Evolutionary conservation across 2,113 vertebrate species (phyloP).

Genomic region (Phylloscopus trochiloides): DNA sequence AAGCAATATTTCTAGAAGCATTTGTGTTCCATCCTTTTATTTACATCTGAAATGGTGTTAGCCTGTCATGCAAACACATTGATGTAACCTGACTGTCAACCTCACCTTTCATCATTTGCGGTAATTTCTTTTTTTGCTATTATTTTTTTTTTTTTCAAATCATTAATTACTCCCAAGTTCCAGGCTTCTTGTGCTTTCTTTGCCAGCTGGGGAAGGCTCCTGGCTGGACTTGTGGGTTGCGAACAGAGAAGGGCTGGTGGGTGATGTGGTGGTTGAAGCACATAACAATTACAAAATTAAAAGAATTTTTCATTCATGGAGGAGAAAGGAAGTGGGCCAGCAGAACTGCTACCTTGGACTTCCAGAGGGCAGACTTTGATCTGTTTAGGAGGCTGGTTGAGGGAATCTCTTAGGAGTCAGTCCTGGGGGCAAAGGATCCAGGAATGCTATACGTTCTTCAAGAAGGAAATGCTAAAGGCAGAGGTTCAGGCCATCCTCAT

Average conservation of each 20-base stretch:
- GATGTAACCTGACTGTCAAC: not conserved
- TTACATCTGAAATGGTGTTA: not conserved
- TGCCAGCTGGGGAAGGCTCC: not conserved
- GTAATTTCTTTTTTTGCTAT: not conserved
- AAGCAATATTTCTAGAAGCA: not conserved
- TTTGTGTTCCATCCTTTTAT: not conserved
- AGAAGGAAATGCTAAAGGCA: not conserved
- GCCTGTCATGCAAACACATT: not conserved
- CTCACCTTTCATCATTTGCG: not conserved
- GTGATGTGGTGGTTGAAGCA: not conserved
- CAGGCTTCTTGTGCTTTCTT: not conserved
- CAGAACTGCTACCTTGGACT: not conserved
- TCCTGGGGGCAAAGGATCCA: not conserved
- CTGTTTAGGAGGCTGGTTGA: not conserved
- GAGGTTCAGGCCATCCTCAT: accelerated
- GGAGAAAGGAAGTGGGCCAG: not conserved
- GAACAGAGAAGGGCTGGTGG: not conserved
- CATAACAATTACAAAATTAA: accelerated
- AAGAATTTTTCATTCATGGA: not conserved
- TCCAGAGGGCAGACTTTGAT: not conserved
- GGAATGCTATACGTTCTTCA: not conserved
- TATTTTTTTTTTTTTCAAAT: constrained; percentile 31
- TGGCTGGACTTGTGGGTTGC: not conserved
- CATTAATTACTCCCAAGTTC: not conserved
- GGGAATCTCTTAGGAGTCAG: not conserved